Evolutionary conservation across 2,888 invertebrate genomes (phyloP).

Genomic region (Cephus pygmeus): DNA sequence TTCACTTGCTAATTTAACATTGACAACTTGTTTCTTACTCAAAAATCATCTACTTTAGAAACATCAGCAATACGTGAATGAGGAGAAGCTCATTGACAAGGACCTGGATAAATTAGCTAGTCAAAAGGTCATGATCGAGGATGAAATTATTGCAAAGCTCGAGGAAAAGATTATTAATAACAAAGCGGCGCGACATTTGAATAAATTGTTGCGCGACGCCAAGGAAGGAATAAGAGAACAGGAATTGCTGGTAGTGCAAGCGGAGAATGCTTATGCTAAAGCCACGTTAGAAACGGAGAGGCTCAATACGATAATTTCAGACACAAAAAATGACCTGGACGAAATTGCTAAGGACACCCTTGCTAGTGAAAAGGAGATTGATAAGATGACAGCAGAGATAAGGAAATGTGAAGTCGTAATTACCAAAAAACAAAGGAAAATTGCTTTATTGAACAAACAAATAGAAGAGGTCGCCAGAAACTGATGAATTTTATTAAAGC

Average conservation of each 20-base stretch:
- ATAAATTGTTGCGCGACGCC: conserved; percentile 65
- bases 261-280: conserved; percentile 72
- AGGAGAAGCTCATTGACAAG: conserved; percentile 64
- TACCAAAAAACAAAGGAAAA: conserved; percentile 67
- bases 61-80: conserved; percentile 66
- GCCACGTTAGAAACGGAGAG: conserved; percentile 72
- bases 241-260: conserved; percentile 69
- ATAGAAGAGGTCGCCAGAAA: conserved; percentile 64
- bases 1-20: background rate
- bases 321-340: conserved; percentile 54
- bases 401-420: conserved; percentile 66
- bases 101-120: conserved; percentile 68
- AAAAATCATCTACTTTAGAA: conserved; percentile 61
- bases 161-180: conserved; percentile 78
- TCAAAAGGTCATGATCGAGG: conserved; percentile 74
- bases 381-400: conserved; percentile 64
- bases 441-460: conserved; percentile 68
- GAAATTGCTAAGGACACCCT: conserved; percentile 60
- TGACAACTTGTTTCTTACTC: background rate
- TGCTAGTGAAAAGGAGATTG: conserved; percentile 65
- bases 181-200: conserved; percentile 72
- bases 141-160: conserved; percentile 72
- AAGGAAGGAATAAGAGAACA: conserved; percentile 67
- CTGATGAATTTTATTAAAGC: background rate
- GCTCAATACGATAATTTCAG: conserved; percentile 51